These are phyloP conservation scores for Eubucco bourcierii DNA, from an alignment of 2,113 vertebrate species.

Conservation along the genomic window DNA sequence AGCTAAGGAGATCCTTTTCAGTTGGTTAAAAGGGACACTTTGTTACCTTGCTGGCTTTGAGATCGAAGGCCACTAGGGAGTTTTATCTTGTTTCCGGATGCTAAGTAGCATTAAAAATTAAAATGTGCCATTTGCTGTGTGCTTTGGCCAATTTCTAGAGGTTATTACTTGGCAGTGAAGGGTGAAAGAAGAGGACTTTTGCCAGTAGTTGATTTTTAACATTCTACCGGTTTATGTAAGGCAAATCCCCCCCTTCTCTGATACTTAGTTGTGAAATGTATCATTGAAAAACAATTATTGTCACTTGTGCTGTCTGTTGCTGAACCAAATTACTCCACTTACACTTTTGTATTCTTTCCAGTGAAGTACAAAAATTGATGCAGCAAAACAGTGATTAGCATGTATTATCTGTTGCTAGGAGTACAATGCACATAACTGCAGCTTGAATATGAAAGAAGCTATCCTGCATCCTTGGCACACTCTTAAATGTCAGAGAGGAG, in stretches of 20 bases:
- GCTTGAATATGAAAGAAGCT: not conserved
- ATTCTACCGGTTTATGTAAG: not conserved
- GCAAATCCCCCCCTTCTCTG: not conserved
- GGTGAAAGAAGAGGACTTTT: not conserved
- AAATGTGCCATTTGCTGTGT: not conserved
- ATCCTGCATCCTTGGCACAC: not conserved
- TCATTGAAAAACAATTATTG: not conserved
- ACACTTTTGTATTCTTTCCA: not conserved
- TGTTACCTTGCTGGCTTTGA: not conserved
- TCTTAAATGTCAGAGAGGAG: not conserved
- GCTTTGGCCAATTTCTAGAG: not conserved
- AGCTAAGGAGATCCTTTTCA: not conserved
- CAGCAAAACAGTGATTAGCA: not conserved
- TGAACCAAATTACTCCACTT: not conserved
- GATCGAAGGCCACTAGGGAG: not conserved
- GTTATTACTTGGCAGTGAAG: not conserved
- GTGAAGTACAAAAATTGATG: not conserved
- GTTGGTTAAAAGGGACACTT: not conserved
- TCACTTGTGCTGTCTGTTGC: not conserved
- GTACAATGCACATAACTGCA: not conserved
- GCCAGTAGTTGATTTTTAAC: not conserved
- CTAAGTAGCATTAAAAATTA: not conserved
- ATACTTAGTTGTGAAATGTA: not conserved
- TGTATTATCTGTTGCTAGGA: not conserved
- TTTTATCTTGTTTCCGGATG: not conserved